Evolutionary conservation across 2,888 invertebrate genomes (phyloP).

Genomic region (Merodon equestris): DNA sequence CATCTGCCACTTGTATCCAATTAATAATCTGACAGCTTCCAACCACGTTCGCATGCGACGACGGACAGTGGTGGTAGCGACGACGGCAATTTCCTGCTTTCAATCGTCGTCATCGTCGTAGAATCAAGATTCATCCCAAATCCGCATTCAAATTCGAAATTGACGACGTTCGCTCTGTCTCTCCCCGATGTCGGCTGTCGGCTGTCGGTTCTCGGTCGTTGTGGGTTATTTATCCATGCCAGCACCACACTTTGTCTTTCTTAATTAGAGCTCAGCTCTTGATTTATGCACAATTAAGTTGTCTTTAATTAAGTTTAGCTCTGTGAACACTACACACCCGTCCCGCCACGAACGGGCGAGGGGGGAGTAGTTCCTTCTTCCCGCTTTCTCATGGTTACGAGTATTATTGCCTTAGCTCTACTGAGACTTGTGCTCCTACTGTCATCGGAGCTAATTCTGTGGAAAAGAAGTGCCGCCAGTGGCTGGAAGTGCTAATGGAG

Average conservation of each 20-base stretch:
- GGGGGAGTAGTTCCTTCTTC: too few species aligned
- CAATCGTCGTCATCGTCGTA: not conserved
- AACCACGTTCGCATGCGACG: too few species aligned
- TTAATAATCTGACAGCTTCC: constrained; percentile 47
- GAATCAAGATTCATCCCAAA: constrained; percentile 18
- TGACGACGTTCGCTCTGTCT: constrained; percentile 32
- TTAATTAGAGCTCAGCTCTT: constrained; percentile 59
- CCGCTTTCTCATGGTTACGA: too few species aligned
- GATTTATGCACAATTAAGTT: constrained; percentile 56
- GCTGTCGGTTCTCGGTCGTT: too few species aligned
- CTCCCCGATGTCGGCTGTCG: too few species aligned
- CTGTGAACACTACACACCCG: constrained; percentile 45
- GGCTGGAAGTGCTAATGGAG: constrained; percentile 45
- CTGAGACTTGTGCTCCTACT: not conserved
- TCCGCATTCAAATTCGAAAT: constrained; percentile 44
- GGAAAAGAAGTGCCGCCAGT: constrained; percentile 33
- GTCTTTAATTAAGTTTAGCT: constrained; percentile 58
- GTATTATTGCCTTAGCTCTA: too few species aligned
- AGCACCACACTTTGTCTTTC: constrained; percentile 56
- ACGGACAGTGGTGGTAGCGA: constrained; percentile 20
- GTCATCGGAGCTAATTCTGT: constrained; percentile 17
- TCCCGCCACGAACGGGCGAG: too few species aligned
- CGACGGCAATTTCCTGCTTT: constrained; percentile 22
- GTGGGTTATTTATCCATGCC: constrained; percentile 49
- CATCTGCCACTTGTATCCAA: constrained; percentile 50